A percentile compares a stretch with the other conserved stretches of the same genome.
Evolutionary conservation across 1,140 invertebrate species (phyloP).

Genomic region (Bombus soroeensis): DNA sequence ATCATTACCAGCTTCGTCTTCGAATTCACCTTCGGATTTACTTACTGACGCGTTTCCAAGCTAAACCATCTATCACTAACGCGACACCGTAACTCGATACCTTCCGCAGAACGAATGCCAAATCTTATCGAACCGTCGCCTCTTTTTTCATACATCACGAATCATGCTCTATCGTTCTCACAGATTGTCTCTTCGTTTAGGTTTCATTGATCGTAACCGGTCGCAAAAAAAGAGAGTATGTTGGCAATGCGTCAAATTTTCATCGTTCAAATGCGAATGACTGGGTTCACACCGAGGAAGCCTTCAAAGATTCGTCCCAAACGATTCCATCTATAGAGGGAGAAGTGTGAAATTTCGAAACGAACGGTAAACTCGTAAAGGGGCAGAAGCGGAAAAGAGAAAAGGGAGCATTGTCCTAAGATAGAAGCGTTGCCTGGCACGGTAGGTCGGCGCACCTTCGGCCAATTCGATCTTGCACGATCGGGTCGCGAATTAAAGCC

Average conservation of each 20-base stretch:
- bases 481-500: not conserved
- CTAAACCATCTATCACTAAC: not conserved
- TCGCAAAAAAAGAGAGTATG: not conserved
- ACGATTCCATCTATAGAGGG: not conserved
- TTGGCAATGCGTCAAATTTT: not conserved
- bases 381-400: not conserved
- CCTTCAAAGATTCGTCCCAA: not conserved
- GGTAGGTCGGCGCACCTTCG: not conserved
- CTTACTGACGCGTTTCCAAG: not conserved
- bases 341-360: not conserved
- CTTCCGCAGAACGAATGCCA: not conserved
- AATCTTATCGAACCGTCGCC: not conserved
- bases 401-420: not conserved
- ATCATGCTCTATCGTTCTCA: not conserved
- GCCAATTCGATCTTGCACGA: conserved; percentile 4
- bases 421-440: not conserved
- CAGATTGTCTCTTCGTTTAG: conserved; percentile 7
- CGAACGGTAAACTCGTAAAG: not conserved
- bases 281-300: not conserved
- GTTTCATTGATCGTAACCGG: not conserved
- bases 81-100: not conserved
- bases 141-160: not conserved
- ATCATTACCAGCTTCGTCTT: conserved; percentile 7
- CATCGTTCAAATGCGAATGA: not conserved
- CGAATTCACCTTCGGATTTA: not conserved